A percentile compares a stretch with the other conserved stretches of the same genome.
Conservation (phyloP, 2,113 vertebrate species). For the Dipodomys merriami region DNA sequence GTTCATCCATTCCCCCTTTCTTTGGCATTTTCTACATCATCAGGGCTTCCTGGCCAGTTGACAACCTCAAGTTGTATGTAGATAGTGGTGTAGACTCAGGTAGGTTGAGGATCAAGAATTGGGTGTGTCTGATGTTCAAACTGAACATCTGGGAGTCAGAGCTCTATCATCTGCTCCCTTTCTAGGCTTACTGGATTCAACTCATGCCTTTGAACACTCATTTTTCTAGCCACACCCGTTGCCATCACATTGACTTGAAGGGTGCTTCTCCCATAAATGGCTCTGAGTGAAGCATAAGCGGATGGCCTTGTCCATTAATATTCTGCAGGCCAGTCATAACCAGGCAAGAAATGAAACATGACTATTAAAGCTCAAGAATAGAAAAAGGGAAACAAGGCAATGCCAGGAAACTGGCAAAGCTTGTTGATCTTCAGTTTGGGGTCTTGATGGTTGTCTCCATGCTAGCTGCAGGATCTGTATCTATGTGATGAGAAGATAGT, state of each 20-base stretch:
- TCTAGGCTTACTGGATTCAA: neutral
- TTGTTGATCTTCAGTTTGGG: conserved; percentile 24
- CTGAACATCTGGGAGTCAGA: neutral
- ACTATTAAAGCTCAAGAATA: neutral
- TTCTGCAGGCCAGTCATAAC: neutral
- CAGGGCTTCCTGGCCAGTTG: neutral
- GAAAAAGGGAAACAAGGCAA: neutral
- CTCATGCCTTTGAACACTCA: neutral
- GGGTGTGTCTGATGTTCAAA: neutral
- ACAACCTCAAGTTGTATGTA: neutral
- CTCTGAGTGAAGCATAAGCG: neutral
- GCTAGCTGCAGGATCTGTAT: neutral
- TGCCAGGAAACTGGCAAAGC: neutral
- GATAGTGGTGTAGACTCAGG: neutral
- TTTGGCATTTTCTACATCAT: neutral
- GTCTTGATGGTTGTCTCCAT: neutral
- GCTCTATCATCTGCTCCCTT: neutral
- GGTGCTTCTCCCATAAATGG: neutral
- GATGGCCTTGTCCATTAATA: neutral
- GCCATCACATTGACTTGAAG: neutral
- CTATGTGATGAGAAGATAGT: neutral
- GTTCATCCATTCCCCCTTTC: neutral
- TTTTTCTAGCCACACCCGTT: neutral
- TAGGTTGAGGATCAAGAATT: neutral
- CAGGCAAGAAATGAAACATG: neutral